Evolutionary conservation across 2,797 vertebrate genomes (phyloP), one percentile per base, ranked within the genome.

Genomic region (Tamandua tetradactyla): DNA sequence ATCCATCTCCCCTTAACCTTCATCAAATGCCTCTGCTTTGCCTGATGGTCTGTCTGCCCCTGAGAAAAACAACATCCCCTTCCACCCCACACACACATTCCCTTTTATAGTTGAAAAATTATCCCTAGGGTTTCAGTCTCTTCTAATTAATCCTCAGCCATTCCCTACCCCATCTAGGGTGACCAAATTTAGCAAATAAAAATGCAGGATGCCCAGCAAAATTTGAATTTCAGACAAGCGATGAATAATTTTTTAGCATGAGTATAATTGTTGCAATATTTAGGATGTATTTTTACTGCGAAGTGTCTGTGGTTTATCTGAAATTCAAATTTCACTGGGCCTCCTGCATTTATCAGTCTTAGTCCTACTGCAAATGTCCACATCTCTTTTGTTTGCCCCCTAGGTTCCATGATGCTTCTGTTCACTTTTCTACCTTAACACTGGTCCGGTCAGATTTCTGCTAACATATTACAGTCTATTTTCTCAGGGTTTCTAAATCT

Each of bases 241-340:
- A 12, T 8, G n/a, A 90, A 59, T 40, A n/a, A 3, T 42, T 42
- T 37, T 61, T 64, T 69, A 90, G 7, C 79, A 30, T 92, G 62
- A 74, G 27, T 27, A 47, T 87, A 27, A 76, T 12, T 42, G 57
- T 20, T 18, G 14, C 8, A 71, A 64, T 30, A 40, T 76, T 78
- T 91, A 79, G 40, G 27, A n/a, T 32, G 68, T 17, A 47, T 13
- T 61, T 89, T 61, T 89, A 71, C 76, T 68, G n/a, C 61, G 66
- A 47, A 15, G 37, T 44, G 42, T 66, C 86, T 14, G 14, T 37
- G 47, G 20, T n/a, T n/a, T n/a, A 61, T 68, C 40, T 69, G 40
- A 75, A 74, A 80, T 47, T 93, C 32, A 84, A 69, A 79, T 91
- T 83, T 94, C 64, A 35, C 57, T 66, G 37, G 30, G 6, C n/a